Percentiles rank a stretch among this genome's conserved stretches.
These are phyloP conservation scores for sheep (Ovis aries) DNA, from an alignment of 2,113 vertebrate species.

Conservation along the genomic window ARS-UI_Ramb_v3.0 NC_056065.1:35625501-35626000, in stretches of 20 bases:
- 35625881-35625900: neutral
- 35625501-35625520: neutral
- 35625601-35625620: accelerated
- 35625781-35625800: neutral
- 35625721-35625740: neutral
- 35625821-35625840: neutral
- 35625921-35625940: neutral
- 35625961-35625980: neutral
- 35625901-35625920: neutral
- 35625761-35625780: accelerated
- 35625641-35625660: neutral
- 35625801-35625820: neutral
- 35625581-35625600: too few relatives aligned
- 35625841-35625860: neutral
- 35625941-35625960: accelerated
- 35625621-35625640: neutral
- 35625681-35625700: accelerated
- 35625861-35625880: neutral
- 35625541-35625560: neutral
- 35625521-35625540: neutral
- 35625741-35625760: accelerated
- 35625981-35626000: neutral
- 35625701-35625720: neutral
- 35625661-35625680: neutral
- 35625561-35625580: too few relatives aligned